Percentiles rank a stretch among this genome's conserved stretches.
These are phyloP conservation scores for Leptopilina syphax DNA, from an alignment of 2,888 invertebrate species.

Conservation along the genomic window DNA sequence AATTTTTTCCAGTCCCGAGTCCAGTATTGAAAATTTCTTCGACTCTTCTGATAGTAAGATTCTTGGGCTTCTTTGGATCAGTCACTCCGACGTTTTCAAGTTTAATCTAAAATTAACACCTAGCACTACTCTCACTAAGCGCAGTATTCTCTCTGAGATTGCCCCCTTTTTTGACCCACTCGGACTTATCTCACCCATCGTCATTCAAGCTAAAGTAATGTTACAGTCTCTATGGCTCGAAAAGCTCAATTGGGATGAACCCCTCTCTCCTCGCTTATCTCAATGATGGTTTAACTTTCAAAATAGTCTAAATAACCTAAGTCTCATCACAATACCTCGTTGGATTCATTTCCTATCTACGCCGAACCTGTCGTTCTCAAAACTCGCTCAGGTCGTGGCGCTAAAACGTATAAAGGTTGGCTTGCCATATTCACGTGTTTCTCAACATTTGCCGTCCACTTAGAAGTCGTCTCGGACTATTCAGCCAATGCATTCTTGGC, in stretches of 20 bases:
- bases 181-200: background rate
- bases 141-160: background rate
- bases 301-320: background rate
- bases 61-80: background rate
- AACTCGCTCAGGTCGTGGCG: conserved; percentile 45
- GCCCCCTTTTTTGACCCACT: background rate
- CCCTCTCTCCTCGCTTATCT: background rate
- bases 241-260: background rate
- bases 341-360: conserved; percentile 36
- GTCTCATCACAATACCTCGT: too few relatives aligned
- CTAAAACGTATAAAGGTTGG: conserved; percentile 49
- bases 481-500: conserved; percentile 55
- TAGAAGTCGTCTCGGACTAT: conserved; percentile 57
- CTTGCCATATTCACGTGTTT: conserved; percentile 52
- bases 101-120: background rate
- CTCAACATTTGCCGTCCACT: conserved; percentile 38
- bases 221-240: background rate
- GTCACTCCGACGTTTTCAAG: background rate
- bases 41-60: background rate
- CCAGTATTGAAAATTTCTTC: background rate
- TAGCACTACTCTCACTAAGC: background rate
- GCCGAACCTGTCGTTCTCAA: conserved; percentile 56
- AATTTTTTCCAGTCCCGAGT: background rate
- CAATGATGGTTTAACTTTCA: background rate
- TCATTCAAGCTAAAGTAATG: background rate